Percentiles rank a stretch among this genome's conserved stretches.
phyloP scores from a whole-genome alignment of 2,797 vertebrate species.

The Vipera ursinii region DNA sequence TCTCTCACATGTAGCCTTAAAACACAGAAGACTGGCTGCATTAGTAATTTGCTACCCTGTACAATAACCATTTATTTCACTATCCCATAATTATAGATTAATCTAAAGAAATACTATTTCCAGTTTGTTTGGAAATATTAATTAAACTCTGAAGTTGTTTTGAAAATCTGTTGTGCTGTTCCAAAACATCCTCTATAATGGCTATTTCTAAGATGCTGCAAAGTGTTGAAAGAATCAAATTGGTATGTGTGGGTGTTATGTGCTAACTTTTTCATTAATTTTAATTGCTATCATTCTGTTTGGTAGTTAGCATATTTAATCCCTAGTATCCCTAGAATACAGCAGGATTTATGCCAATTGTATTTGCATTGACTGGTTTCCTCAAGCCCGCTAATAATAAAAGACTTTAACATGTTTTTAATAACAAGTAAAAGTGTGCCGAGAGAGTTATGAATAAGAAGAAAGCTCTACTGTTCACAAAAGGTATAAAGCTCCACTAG shows the following conservation, averaged over 20 bases:
- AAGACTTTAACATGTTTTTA: conserved; percentile 65
- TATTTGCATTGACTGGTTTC: conserved; percentile 54
- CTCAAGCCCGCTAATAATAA: conserved; percentile 67
- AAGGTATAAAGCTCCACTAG: conserved; percentile 8
- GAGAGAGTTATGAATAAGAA: conserved; percentile 59
- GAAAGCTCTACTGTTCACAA: conserved; percentile 42
- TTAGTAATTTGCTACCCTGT: background rate
- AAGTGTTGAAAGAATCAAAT: conserved; percentile 49
- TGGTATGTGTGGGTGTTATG: conserved; percentile 56
- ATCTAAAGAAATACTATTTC: background rate
- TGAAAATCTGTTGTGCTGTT: conserved; percentile 49
- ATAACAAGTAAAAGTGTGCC: conserved; percentile 57
- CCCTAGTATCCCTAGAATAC: conserved; percentile 58
- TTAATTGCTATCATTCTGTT: conserved; percentile 69
- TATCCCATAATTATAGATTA: background rate
- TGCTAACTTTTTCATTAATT: conserved; percentile 69
- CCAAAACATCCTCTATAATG: conserved; percentile 50
- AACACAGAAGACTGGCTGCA: background rate
- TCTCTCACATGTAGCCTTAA: background rate
- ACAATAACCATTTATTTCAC: background rate
- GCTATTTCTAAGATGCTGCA: conserved; percentile 43
- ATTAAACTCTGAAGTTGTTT: conserved; percentile 1
- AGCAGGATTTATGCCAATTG: conserved; percentile 64
- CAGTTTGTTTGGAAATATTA: conserved; percentile 16
- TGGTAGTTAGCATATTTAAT: conserved; percentile 63